Base-by-base conservation (phyloP, 2,113 vertebrate species). In the Cnemophilus loriae region DNA sequence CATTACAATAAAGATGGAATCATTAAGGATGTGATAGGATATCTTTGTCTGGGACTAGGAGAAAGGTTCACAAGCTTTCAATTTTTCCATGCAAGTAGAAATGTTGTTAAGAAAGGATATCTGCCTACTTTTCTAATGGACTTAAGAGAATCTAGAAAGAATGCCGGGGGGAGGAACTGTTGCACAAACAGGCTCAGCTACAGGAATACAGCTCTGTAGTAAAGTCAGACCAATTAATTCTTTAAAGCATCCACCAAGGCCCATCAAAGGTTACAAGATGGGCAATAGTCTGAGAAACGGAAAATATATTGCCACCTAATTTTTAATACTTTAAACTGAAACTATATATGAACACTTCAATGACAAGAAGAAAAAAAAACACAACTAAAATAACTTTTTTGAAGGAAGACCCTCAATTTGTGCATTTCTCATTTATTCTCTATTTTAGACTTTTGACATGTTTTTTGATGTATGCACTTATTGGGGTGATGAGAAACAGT, bases 401-500 rank as follows among this genome's bases (percentile, higher is more conserved):
- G n/a, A 41, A 57, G 39, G 37, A 70, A 84, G 24, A 53, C 3
- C 5, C 19, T 71, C 11, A 41, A 5, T 81, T 33, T 78, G 3
- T 69, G 30, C 39, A 10, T 44, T 79, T 94, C 42, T 78, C 6
- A n/a, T 70, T 92, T 68, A 33, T 63, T 90, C 33, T 68, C 7
- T 21, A 11, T 71, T 68, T 90, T 68, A 56, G 10, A 27, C 5
- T 18, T 73, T 59, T 64, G 20, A 35, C 2, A 0, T 41, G 3
- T 10, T 71, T 92, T 80, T 82, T 52, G 6, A 74, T 65, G 4
- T 33, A 33, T 69, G 20, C 19, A 12, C 6, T 4, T 59, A 35
- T 27, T 0, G 1, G 30, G 24, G 27, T n/a, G 2, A 21, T 57
- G 7, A 77, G 28, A 42, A 20, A 13, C 9, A 12, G 6, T 71